Base-by-base conservation (phyloP, 2,113 vertebrate species). In the Pipra filicauda region DNA sequence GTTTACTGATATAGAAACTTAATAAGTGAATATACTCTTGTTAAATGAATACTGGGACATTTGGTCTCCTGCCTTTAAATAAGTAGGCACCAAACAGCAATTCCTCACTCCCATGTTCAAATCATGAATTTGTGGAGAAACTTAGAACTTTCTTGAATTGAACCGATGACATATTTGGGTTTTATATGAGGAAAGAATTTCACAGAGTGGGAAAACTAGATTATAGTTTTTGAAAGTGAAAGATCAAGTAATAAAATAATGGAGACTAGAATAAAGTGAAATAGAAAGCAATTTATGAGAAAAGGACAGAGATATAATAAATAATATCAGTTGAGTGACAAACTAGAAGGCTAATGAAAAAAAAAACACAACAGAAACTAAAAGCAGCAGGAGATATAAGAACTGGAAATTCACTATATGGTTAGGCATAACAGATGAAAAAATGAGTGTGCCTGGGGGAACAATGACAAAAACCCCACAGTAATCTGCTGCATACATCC, bases 121-220 rank as follows among this genome's bases (percentile, higher is more conserved):
- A 48, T 30, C 6, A 61, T 35, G 16, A 35, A 55, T 80, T 69
- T 74, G 28, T 35, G 31, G 3, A 87, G 11, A 54, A 84, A 89
- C 73, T 28, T 44, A 70, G n/a, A 66, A 57, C 21, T 70, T 58
- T 44, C 17, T 75, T 51, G 3, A 80, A 52, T 48, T 57, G 18
- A 27, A 0, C 0, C 1, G 19, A 59, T 21, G 15, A 35, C 9
- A 52, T 26, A 3, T 55, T 79, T 75, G 26, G 10, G 4, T 5
- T 69, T 69, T 44, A 22, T n/a, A 21, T 0, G 0, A 62, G 4
- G 54, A 61, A 89, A 81, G 37, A 71, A 64, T 67, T 85, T 77
- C 11, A 84, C 7, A 44, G 31, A 74, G 30, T 35, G 5, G 1
- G 5, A 70, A 69, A 91, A 35, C 2, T 9, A 33, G 5, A 37